Evolutionary conservation across 2,888 invertebrate genomes (phyloP).

Genomic region (Noctua janthe): DNA sequence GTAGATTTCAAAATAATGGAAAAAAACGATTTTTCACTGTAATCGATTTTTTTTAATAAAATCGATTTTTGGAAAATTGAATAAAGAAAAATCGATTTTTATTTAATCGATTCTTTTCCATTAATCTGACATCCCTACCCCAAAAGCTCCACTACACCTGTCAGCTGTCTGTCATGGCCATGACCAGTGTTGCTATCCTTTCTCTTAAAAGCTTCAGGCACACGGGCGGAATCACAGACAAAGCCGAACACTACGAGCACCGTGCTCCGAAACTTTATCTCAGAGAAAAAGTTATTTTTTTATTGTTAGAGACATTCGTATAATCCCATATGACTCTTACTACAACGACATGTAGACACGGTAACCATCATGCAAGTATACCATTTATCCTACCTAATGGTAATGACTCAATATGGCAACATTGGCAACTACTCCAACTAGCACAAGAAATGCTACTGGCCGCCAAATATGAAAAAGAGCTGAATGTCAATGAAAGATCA

Average conservation of each 20-base stretch:
- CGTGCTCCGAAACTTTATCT: not conserved
- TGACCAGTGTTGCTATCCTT: not conserved
- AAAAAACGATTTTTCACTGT: too few relatives aligned
- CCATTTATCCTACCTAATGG: too few relatives aligned
- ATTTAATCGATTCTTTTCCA: too few relatives aligned
- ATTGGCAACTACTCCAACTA: constrained; percentile 23
- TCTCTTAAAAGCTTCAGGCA: not conserved
- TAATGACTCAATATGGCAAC: constrained; percentile 11
- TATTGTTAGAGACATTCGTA: not conserved
- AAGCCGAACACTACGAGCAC: not conserved
- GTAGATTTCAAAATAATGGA: too few relatives aligned
- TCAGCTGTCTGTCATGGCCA: not conserved
- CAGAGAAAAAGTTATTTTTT: not conserved
- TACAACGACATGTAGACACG: not conserved
- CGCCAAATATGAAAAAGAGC: constrained; percentile 64
- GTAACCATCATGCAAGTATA: not conserved
- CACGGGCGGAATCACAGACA: not conserved
- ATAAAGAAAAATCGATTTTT: too few relatives aligned
- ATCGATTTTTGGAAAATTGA: too few relatives aligned
- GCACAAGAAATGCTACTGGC: constrained; percentile 24
- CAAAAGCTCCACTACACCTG: not conserved
- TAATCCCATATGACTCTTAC: not conserved
- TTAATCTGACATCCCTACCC: too few relatives aligned
- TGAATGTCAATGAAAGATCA: constrained; percentile 44
- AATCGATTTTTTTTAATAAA: too few relatives aligned